Evolutionary conservation across 1,140 invertebrate genomes (phyloP).

Genomic region (Gonioctena quinquepunctata): DNA sequence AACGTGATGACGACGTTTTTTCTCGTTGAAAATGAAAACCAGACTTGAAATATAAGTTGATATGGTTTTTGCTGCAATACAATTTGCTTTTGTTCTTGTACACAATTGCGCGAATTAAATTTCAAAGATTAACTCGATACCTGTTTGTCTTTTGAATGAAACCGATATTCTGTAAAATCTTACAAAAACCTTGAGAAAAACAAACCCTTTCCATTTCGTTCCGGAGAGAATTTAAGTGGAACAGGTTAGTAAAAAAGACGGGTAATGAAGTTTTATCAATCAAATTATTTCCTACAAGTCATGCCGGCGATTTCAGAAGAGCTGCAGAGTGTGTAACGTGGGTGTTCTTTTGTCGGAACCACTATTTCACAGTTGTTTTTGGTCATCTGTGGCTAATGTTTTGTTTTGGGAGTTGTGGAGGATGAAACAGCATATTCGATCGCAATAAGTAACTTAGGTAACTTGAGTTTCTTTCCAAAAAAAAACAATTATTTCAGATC

Average conservation of each 20-base stretch:
- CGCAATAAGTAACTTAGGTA: no score
- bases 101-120: conserved; percentile 40
- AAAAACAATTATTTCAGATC: no score
- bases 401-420: conserved; percentile 21
- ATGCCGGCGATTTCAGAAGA: conserved; percentile 30
- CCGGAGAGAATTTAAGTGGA: conserved; percentile 28
- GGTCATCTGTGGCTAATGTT: conserved; percentile 32
- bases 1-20: not conserved
- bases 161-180: conserved; percentile 20
- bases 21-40: conserved; percentile 10
- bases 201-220: conserved; percentile 33
- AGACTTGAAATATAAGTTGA: conserved; percentile 8
- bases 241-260: conserved; percentile 29
- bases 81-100: conserved; percentile 31
- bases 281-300: conserved; percentile 40
- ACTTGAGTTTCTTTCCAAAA: no score
- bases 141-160: conserved; percentile 36
- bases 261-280: conserved; percentile 43
- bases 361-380: conserved; percentile 44
- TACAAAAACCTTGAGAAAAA: conserved; percentile 27
- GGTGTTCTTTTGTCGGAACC: conserved; percentile 34
- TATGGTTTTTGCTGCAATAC: conserved; percentile 12
- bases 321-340: conserved; percentile 25
- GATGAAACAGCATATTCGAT: conserved; percentile 26
- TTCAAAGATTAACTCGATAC: conserved; percentile 35